Base-by-base conservation (phyloP, 2,888 invertebrate species). In the Brenthis hecate region DNA sequence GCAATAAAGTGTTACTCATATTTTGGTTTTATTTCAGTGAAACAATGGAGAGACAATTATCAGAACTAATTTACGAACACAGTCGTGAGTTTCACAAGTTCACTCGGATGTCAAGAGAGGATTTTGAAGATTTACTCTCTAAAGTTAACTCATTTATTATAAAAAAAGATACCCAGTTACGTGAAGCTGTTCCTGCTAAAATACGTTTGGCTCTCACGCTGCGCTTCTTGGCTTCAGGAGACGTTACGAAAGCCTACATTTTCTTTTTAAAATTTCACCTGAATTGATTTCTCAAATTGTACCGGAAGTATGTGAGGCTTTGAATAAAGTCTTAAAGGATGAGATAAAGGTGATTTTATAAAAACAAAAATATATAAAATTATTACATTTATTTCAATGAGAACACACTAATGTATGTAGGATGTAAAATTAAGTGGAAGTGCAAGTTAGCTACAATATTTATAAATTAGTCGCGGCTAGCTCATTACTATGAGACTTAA, bases 181-280 rank as follows among this genome's bases (percentile, higher is more conserved):
- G 56, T 28, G 28, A 28, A 56, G 56, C 56, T 14, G 28, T 56
- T 28, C 56, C 56, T 23, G 56, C 56, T 66, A 68, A 66, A 72
- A 71, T 65, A 57, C 69, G 71, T 65, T 68, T 73, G 51, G 69
- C 69, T 51, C 19, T 71, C 16, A 73, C 62, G 56, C 57, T 68
- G n/a, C 56, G 68, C n/a, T 72, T 70, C 54, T 56, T 72, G 65
- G 69, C 72, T 65, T 65, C 67, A 58, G 69, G 72, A 65, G 72
- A 69, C 58, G 62, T 32, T 72, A 69, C 58, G 57, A 68, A 53
- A 72, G 72, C 64, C 66, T 72, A 47, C 68, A 68, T 48, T 66
- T 64, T 50, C 28, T 66, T 43, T 72, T 72, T 70, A 72, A 72
- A 67, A 54, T 72, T 71, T 67, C 65, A 50, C 66, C 62, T 32